Base-by-base conservation (phyloP, 1,140 invertebrate species). In the Parasteatoda tepidariorum region DNA sequence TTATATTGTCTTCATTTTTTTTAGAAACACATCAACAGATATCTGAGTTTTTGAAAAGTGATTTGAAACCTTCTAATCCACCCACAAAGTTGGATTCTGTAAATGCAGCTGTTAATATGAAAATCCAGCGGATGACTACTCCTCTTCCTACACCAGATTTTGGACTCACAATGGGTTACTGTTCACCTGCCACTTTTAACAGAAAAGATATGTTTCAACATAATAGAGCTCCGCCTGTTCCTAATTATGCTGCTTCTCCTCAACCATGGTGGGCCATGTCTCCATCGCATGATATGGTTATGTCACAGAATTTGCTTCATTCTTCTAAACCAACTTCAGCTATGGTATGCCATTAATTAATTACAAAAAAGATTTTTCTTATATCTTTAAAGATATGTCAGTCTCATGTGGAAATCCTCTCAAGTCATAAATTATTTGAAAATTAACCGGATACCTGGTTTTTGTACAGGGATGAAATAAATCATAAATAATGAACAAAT, bases 1-100 rank as follows among this genome's bases (percentile, higher is more conserved):
- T n/a, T n/a, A n/a, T n/a, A n/a, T n/a, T n/a, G n/a, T n/a, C 11
- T 55, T 26, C 18, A 9, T 54, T 11, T 30, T 57, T 55, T 71
- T 30, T 22, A 92, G 93, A 93, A 86, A 92, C 94, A 86, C 92
- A 84, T 68, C 83, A 76, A 18, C 71, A 75, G 33, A 48, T 76
- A n/a, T 76, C 83, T 18, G 83, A 84, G 3, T 71, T 84, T 15
- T 64, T 84, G 24, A 84, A 76, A 33, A 76, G 48, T 61, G 73
- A 76, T 22, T 76, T 84, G 3, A 83, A 83, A 30, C 81, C 81
- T 13, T 83, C 81, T 18, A 83, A 61, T 34, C 48, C 68, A 22
- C 59, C 68, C 33, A 26, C 68, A 26, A 83, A 83, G 24, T 74
- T 66, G 33, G 70, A 74, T 28, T 59, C 28, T 31, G 0, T 82